Conservation (phyloP, 2,797 vertebrate genomes). For the Peromyscus melanophrys region DNA sequence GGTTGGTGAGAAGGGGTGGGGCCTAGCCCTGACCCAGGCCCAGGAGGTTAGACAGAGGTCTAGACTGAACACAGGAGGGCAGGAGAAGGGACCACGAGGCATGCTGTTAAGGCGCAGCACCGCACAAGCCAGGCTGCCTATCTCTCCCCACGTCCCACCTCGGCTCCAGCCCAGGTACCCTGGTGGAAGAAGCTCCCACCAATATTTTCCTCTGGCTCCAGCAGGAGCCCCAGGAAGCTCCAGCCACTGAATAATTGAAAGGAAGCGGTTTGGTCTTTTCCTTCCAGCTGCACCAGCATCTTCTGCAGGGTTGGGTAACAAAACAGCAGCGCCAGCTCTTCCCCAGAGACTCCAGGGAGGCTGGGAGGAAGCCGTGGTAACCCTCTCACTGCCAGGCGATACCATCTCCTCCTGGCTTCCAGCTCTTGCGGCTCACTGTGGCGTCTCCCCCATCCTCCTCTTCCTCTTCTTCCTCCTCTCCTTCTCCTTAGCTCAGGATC, state of each 20-base stretch:
- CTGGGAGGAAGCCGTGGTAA: background rate
- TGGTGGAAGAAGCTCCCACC: constrained; percentile 9
- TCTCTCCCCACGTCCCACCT: background rate
- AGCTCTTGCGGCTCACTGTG: background rate
- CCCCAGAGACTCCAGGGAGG: constrained; percentile 71
- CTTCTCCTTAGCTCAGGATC: background rate
- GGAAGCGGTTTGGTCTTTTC: constrained; percentile 72
- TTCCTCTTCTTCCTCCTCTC: background rate
- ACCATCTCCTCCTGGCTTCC: background rate
- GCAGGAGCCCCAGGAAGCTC: constrained; percentile 66
- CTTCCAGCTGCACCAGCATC: background rate
- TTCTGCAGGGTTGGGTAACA: constrained; percentile 83
- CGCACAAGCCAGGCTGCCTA: background rate
- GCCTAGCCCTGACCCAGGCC: background rate
- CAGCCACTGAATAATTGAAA: constrained; percentile 84
- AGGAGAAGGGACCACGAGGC: background rate
- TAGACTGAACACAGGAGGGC: background rate
- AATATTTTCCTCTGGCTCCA: constrained; percentile 65
- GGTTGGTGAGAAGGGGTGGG: background rate
- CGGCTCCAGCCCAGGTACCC: background rate
- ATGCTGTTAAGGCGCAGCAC: background rate
- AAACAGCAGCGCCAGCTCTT: constrained; percentile 51
- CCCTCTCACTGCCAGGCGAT: background rate
- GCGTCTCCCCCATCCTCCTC: background rate
- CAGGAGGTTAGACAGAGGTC: background rate